phyloP scores from a whole-genome alignment of 2,113 vertebrate genomes.

The Rhynchomys soricoides region DNA sequence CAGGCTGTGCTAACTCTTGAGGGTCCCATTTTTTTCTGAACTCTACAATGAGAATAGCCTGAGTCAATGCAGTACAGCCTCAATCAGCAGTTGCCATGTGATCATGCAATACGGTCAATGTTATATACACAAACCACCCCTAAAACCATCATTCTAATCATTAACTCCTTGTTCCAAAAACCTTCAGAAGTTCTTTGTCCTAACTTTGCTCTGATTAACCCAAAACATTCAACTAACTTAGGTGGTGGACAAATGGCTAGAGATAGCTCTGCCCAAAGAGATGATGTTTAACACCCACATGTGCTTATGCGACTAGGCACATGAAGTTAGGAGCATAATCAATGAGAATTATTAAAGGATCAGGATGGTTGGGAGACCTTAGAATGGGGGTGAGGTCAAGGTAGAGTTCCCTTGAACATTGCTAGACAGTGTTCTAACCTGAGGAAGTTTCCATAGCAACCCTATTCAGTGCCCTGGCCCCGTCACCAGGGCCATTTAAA shows the following conservation, averaged over 20 bases:
- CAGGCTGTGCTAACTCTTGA: background rate
- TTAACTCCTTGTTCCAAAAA: background rate
- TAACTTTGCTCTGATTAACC: slow-evolving; percentile 20
- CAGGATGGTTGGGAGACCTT: background rate
- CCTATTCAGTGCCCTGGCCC: background rate
- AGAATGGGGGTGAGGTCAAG: background rate
- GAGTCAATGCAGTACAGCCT: background rate
- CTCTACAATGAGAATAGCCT: background rate
- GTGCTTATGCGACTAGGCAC: background rate
- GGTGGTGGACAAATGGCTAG: background rate
- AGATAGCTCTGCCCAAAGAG: background rate
- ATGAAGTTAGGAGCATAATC: background rate
- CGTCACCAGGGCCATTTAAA: background rate
- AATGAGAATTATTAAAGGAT: background rate
- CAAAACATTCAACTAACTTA: background rate
- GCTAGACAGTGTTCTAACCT: background rate
- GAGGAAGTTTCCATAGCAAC: background rate
- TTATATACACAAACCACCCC: background rate
- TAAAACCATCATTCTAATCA: background rate
- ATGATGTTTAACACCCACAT: too few species aligned
- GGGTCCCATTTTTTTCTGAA: background rate
- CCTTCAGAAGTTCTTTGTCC: slow-evolving; percentile 1
- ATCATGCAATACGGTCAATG: background rate
- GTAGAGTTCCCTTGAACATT: background rate
- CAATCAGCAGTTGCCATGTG: background rate